These are phyloP conservation scores for Sanderia malayensis DNA, from an alignment of 30 jellyfish, hydroid and myxozoan genomes.

Conservation along the genomic window DNA sequence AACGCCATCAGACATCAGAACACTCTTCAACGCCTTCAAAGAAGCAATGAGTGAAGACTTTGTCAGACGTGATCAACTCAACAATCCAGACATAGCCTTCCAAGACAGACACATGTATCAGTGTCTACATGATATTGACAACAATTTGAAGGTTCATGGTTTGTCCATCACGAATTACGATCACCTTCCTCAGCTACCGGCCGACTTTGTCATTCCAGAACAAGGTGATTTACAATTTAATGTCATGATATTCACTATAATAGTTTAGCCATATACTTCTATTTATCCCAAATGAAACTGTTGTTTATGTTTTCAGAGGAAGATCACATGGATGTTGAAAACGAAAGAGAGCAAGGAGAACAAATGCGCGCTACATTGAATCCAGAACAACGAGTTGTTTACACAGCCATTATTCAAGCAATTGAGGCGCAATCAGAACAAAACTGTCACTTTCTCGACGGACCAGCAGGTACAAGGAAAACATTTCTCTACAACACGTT, in stretches of 20 bases:
- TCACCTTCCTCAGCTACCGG: constrained; percentile 34
- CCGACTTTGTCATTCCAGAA: constrained; percentile 7
- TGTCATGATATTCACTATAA: too few species aligned
- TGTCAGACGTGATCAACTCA: background rate
- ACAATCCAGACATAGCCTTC: constrained; percentile 6
- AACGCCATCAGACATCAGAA: constrained; percentile 11
- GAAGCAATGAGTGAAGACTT: constrained; percentile 25
- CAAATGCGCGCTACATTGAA: constrained; percentile 12
- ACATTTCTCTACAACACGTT: constrained; percentile 39
- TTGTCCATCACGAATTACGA: constrained; percentile 28
- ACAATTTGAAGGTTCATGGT: constrained; percentile 24
- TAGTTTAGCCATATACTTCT: too few species aligned
- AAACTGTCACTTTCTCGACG: constrained; percentile 17
- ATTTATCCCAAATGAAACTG: too few species aligned
- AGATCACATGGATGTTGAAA: background rate
- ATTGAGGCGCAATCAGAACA: background rate
- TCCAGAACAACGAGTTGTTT: background rate
- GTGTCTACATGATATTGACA: constrained; percentile 6
- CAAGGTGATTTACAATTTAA: too few species aligned
- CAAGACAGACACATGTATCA: constrained; percentile 18
- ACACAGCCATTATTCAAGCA: constrained; percentile 6
- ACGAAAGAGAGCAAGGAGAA: constrained; percentile 21
- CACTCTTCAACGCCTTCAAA: constrained; percentile 12
- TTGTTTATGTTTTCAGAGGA: too few species aligned
- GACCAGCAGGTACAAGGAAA: constrained; percentile 43